Evolutionary conservation across 1,140 invertebrate species (phyloP), one percentile per base, ranked within the genome.

Genomic region (Monomorium pharaonis): DNA sequence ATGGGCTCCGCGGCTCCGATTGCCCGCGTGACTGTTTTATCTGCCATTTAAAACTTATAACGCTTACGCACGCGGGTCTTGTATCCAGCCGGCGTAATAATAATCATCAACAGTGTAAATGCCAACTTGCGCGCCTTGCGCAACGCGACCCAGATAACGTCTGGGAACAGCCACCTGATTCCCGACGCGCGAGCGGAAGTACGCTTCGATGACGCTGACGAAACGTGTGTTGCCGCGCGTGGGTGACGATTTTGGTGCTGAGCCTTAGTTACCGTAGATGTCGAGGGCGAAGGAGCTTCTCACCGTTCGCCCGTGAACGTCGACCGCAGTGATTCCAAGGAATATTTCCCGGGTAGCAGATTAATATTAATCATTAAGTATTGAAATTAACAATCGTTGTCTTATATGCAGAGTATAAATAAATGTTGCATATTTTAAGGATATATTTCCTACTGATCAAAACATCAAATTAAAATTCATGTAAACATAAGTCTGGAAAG

Each of bases 221-320:
- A 72, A 60, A 74, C n/a, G n/a, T 24, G 18, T n/a, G 21, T 42
- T 24, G 56, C 5, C 49, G 37, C 9, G 70, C 69, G 88, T 87
- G 81, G 86, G 88, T 75, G 80, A 88, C 44, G 47, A 80, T 85
- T 89, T 87, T 89, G 86, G 86, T 51, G 69, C 30, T 80, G 60
- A 60, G 21, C 37, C 51, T 77, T 78, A 86, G 30, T 86, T 80
- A 47, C 72, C 72, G 42, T 78, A 72, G 54, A 51, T 24, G 47
- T 51, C 27, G 51, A 18, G 16, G 21, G 3, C 37, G 24, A 72
- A n/a, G n/a, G 24, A 37, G 37, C 21, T 69, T 47, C n/a, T n/a
- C 1, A 47, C 18, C 60, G 42, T 3, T 78, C 49, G 18, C 24
- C 44, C 49, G 58, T 47, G 10, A 44, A 37, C 37, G 37, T 5